Base-by-base conservation (phyloP, 1,140 invertebrate species). In the Drosophila tropicalis region DNA sequence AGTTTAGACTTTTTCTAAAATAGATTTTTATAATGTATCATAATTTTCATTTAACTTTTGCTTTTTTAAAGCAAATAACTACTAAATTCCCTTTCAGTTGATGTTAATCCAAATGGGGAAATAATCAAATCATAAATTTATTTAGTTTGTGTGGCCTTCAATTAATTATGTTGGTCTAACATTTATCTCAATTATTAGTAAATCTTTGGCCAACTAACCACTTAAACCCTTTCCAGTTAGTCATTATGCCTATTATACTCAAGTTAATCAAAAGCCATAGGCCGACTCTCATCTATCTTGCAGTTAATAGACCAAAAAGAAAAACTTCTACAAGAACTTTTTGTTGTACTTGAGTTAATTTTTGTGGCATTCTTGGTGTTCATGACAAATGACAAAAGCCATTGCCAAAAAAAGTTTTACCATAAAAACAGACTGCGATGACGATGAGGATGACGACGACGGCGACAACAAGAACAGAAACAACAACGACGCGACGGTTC, bases 361-460 rank as follows among this genome's bases (percentile, higher is more conserved):
- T 83, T 84, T 67, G 77, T 15, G 44, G 44, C 67, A 68, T 62
- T 71, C 68, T 64, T 62, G 40, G 69, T 36, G 65, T 47, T 67
- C 70, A 74, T 81, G 81, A 84, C 81, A 84, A 84, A 84, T 84
- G 81, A 75, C 70, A 72, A 78, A 62, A 81, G 67, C 71, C 74
- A 39, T 78, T 62, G 82, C 64, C 56, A 73, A 68, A 68, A 29
- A 75, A 86, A 51, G 64, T 86, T 85, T 86, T 22, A 65, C 70
- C 70, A 72, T 85, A 86, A 86, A 86, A 36, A 55, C 74, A 57
- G 55, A 57, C 63, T 22, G 62, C 47, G 39, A 9, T 47, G 36
- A 39, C 10, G 36, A 39, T 4, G 36, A 13, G 40, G 39, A 9
- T 47, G 36, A 39, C 10, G 36, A 39, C 2, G 36, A 13, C 12